Evolutionary conservation across 2,888 invertebrate genomes (phyloP), one percentile per base, ranked within the genome.

Genomic region (Lamellibrachia satsuma): DNA sequence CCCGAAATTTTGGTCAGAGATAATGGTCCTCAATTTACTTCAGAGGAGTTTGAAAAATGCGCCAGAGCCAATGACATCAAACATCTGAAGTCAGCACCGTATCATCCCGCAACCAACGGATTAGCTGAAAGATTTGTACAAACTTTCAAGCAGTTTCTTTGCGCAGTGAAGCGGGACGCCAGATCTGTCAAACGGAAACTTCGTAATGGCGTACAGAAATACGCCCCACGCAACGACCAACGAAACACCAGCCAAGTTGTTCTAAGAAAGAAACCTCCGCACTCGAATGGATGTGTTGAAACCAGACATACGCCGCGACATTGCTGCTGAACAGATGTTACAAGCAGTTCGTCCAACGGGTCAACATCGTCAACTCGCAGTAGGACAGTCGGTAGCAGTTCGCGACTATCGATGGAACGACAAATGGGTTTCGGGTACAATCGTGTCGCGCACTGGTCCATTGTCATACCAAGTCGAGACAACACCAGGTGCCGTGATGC

Each of bases 101-200:
- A 91, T 91, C 91, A 91, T 91, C 90, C 4, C 2, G 92, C 93
- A 27, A 94, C 94, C 90, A 11, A 91, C 91, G 91, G 52, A n/a
- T 91, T 91, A 27, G 91, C 22, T 51, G 52, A 91, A 91, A 91
- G 91, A 91, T 91, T 15, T 91, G 91, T 91, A 15, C 91, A 91
- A 15, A 15, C 91, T 91, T 91, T 91, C 91, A 91, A 91, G n/a
- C 91, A 91, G 9, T n/a, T 27, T 91, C 91, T 91, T 91, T 27
- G 91, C 91, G n/a, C 27, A 11, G n/a, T 55, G 91, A 91, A 91
- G 3, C 9, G 39, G 55, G 39, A 52, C 51, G 91, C 9, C 52
- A 9, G 27, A 2, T 91, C 91, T 9, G 52, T 91, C 91, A 27
- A 91, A 91, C 91, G 91, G 22, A 91, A 91, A 91, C 91, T 91